phyloP scores from a whole-genome alignment of 2,113 vertebrate genomes.

The Onychostoma macrolepis region DNA sequence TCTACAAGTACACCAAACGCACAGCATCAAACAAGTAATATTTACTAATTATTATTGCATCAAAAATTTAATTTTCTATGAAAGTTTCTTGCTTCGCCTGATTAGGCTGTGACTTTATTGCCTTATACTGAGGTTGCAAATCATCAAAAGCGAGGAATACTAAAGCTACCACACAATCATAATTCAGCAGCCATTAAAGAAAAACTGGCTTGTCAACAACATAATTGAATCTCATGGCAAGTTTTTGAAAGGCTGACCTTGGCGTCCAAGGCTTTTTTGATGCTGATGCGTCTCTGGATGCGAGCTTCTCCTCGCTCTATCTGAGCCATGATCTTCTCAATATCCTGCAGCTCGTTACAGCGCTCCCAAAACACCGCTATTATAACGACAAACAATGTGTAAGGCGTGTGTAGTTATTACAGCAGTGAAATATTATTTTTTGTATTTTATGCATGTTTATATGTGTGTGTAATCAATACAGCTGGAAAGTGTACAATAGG shows the following conservation, averaged over 20 bases:
- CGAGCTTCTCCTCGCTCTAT: conserved; percentile 89
- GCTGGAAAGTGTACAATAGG: not conserved
- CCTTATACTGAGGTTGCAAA: conserved; percentile 18
- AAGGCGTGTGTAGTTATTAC: not conserved
- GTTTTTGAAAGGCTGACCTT: conserved; percentile 72
- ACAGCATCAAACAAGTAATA: conserved; percentile 30
- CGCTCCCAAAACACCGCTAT: conserved; percentile 90
- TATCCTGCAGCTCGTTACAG: conserved; percentile 89
- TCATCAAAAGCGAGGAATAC: conserved; percentile 6
- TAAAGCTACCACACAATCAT: conserved; percentile 13
- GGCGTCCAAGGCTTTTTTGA: conserved; percentile 88
- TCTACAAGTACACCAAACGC: conserved; percentile 69
- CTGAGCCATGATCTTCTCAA: conserved; percentile 90
- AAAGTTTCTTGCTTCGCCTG: not conserved
- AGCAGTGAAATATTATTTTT: too few relatives aligned
- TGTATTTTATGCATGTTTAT: not conserved
- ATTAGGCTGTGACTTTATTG: conserved; percentile 3
- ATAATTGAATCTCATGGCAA: not conserved
- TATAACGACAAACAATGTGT: conserved; percentile 47
- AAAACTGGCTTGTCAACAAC: conserved; percentile 6
- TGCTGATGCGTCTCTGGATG: conserved; percentile 89
- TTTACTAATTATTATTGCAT: conserved; percentile 24
- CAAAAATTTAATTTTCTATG: not conserved
- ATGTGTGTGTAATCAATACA: not conserved
- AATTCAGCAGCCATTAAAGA: conserved; percentile 24